Evolutionary conservation across 2,888 invertebrate genomes (phyloP).

Genomic region (Nineta flava): DNA sequence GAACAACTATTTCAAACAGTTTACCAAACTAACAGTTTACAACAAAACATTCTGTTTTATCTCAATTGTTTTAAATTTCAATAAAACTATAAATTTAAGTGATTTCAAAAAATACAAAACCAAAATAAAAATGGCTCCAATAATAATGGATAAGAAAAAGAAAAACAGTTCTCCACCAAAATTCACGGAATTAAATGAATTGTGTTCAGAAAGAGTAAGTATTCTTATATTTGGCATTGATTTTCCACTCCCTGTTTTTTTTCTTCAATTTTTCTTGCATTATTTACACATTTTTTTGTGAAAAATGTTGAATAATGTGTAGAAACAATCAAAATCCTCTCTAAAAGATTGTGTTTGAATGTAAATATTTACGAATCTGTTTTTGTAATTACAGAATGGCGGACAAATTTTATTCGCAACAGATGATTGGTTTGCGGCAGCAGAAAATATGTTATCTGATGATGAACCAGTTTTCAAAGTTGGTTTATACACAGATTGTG

Average conservation of each 20-base stretch:
- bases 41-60: too few relatives aligned
- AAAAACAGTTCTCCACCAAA: conserved; percentile 19
- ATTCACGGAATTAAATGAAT: conserved; percentile 32
- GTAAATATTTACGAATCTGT: neutral
- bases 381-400: conserved; percentile 30
- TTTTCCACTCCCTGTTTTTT: neutral
- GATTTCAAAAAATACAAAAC: too few relatives aligned
- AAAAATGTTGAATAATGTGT: too few relatives aligned
- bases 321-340: too few relatives aligned
- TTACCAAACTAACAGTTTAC: too few relatives aligned
- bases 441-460: conserved; percentile 39
- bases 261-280: conserved; percentile 5
- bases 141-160: neutral
- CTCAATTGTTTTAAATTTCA: too few relatives aligned
- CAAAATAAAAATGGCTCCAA: neutral
- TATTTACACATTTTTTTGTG: too few relatives aligned
- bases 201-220: conserved; percentile 30
- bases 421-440: conserved; percentile 46
- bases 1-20: too few relatives aligned
- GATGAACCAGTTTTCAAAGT: conserved; percentile 37
- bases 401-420: conserved; percentile 42
- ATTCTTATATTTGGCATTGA: too few relatives aligned
- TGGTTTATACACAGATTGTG: conserved; percentile 40
- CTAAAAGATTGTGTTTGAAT: too few relatives aligned
- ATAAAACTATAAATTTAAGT: too few relatives aligned